These are phyloP conservation scores for Balaenoptera acutorostrata DNA, from an alignment of 2,113 vertebrate species.

Conservation along the genomic window DNA sequence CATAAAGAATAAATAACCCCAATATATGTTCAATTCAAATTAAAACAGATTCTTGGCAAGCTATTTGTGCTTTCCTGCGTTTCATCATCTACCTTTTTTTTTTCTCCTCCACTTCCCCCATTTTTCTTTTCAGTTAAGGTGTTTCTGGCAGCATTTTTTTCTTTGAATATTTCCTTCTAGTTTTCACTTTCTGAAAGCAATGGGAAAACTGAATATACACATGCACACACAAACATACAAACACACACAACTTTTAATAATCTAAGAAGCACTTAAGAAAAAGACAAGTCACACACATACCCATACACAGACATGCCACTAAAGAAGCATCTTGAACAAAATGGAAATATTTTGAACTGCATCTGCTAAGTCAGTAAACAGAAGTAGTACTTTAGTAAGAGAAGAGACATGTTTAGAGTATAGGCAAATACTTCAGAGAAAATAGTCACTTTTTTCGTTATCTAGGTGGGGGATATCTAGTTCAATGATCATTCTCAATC, in stretches of 20 bases:
- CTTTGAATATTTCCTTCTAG: not conserved
- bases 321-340: not conserved
- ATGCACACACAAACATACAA: not conserved
- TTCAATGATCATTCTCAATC: not conserved
- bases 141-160: not conserved
- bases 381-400: not conserved
- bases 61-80: not conserved
- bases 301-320: not conserved
- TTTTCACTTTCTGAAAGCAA: not conserved
- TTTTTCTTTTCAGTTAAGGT: not conserved
- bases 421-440: not conserved
- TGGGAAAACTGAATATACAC: not conserved
- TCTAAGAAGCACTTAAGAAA: not conserved
- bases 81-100: not conserved
- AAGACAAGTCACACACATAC: not conserved
- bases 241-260: not conserved
- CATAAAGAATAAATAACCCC: not conserved
- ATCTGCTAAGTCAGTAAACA: not conserved
- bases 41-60: not conserved
- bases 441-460: not conserved
- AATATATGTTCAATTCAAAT: conserved; percentile 19
- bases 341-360: not conserved
- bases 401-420: not conserved
- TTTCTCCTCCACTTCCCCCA: not conserved
- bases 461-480: not conserved